Percentiles rank a stretch among this genome's conserved stretches.
Conservation (phyloP, 2,888 invertebrate species). For the Netelia virgata region DNA sequence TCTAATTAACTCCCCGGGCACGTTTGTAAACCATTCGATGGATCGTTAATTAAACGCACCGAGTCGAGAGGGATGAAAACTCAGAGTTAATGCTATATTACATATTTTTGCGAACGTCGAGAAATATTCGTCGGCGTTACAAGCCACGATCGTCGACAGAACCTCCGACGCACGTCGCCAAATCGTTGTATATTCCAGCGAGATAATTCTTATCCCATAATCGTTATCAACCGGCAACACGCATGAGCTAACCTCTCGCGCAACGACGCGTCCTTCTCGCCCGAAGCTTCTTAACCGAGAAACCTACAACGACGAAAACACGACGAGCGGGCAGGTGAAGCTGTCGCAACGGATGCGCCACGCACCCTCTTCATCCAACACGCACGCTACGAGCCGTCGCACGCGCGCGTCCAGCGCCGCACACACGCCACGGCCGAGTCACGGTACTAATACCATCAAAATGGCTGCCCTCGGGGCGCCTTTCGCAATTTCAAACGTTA, state of each 20-base stretch:
- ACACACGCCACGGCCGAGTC: no score
- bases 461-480: no score
- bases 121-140: conserved; percentile 34
- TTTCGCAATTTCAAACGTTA: no score
- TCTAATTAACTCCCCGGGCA: conserved; percentile 38
- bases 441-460: neutral
- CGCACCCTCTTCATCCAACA: conserved; percentile 67
- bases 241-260: conserved; percentile 54
- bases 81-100: neutral
- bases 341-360: conserved; percentile 72
- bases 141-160: conserved; percentile 27
- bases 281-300: conserved; percentile 19
- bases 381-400: conserved; percentile 39
- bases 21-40: neutral
- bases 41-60: conserved; percentile 44
- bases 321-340: conserved; percentile 72
- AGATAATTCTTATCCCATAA: conserved; percentile 26
- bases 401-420: no score
- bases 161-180: conserved; percentile 16
- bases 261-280: conserved; percentile 9
- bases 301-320: conserved; percentile 35
- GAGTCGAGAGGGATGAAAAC: conserved; percentile 8
- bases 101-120: neutral
- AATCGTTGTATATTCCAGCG: conserved; percentile 3
- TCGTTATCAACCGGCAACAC: conserved; percentile 64